Evolutionary conservation across 2,113 vertebrate species (phyloP), one percentile per base, ranked within the genome.

Genomic region (Archilochus colubris): DNA sequence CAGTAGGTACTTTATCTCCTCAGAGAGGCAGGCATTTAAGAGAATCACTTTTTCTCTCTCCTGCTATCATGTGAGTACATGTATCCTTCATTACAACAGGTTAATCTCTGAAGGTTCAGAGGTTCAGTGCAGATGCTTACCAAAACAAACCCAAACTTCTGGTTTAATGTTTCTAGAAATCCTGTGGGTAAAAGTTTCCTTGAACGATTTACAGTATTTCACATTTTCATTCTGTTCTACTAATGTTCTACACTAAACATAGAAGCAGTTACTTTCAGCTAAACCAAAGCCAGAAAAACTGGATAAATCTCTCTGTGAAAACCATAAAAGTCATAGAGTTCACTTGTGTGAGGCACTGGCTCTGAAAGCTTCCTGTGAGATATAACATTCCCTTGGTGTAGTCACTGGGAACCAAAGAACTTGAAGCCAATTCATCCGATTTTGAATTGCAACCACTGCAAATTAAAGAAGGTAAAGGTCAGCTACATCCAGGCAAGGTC

Each of bases 241-340:
- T 40, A 40, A 40, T 40, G 40, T 40, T 40, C 40, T 40, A 59
- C 17, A 70, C 8, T 77, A 61, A 81, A 94, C 38, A 93, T 78
- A 90, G 22, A 21, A 91, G 19, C 33, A 57, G 82, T 78, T 85
- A 44, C 36, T 94, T 90, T 77, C 53, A 93, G 61, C 50, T 83
- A 57, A 89, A 74, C 33, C 36, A 63, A 94, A 96, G 59, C 72
- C 72, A 95, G 48, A 86, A 92, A 88, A 86, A 74, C 6, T 63
- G 68, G 61, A 89, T 86, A 95, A 89, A 95, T 86, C 40, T 84
- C 59, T 74, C 61, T 38, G 40, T 93, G 51, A 91, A 92, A 93
- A 46, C 59, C 21, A 15, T 44, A 76, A 53, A 93, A 82, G 58
- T 72, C 53, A 46, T 5, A 24, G 68, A 80, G 67, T 61, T 91